Conservation (phyloP, 2,113 vertebrate species). For the Alectura lathami region DNA sequence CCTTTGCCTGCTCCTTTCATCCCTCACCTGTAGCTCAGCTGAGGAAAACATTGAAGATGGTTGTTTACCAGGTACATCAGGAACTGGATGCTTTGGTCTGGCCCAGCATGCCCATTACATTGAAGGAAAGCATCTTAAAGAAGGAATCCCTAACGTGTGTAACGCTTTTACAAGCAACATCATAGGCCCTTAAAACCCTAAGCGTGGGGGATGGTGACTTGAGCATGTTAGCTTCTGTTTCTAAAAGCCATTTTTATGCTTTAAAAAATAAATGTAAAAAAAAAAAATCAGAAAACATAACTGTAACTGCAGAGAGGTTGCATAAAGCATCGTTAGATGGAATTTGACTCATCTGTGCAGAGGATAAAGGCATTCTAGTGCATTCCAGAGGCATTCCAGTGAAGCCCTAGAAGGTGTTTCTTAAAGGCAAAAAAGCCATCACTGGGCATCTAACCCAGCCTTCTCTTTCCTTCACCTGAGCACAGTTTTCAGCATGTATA, state of each 20-base stretch:
- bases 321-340: neutral
- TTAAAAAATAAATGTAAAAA: neutral
- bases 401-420: neutral
- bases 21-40: neutral
- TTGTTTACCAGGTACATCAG: neutral
- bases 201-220: neutral
- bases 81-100: neutral
- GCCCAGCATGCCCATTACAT: rapidly evolving
- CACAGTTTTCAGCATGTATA: neutral
- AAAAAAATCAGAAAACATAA: neutral
- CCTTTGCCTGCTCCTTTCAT: neutral
- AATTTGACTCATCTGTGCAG: rapidly evolving
- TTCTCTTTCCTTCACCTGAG: neutral
- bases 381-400: neutral
- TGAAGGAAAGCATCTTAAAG: neutral
- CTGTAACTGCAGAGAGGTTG: neutral
- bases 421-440: neutral
- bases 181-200: rapidly evolving
- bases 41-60: rapidly evolving
- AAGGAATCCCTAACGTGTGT: neutral
- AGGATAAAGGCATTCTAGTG: too few species aligned
- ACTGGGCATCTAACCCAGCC: neutral
- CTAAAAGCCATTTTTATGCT: neutral
- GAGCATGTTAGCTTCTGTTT: neutral
- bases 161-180: neutral